Evolutionary conservation across 2,113 vertebrate genomes (phyloP).

Genomic region (Dipodomys spectabilis): DNA sequence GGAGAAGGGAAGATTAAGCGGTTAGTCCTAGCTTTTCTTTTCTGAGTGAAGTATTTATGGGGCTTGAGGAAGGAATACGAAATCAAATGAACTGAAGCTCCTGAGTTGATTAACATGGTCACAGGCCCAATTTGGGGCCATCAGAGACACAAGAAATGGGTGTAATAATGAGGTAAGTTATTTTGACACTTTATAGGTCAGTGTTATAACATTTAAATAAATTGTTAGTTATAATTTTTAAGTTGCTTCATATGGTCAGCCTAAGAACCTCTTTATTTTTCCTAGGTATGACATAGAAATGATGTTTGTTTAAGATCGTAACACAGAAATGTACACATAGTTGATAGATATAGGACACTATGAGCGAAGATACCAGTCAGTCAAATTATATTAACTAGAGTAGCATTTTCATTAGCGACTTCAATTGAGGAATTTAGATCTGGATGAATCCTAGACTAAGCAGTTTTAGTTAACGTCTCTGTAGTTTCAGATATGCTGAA

Average conservation of each 20-base stretch:
- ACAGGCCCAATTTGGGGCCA: neutral
- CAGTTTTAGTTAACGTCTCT: slow-evolving; percentile 27
- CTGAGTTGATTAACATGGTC: slow-evolving; percentile 15
- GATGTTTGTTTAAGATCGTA: neutral
- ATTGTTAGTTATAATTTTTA: slow-evolving; percentile 5
- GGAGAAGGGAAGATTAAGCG: neutral
- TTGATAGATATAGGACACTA: slow-evolving; percentile 21
- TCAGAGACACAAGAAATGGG: neutral
- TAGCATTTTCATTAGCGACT: slow-evolving; percentile 31
- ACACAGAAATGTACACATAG: neutral
- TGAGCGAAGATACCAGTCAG: slow-evolving; percentile 23
- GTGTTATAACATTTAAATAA: neutral
- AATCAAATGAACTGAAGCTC: neutral
- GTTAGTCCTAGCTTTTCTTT: neutral
- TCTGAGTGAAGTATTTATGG: neutral
- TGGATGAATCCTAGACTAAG: slow-evolving; percentile 46
- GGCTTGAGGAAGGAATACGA: neutral
- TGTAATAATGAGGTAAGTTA: neutral
- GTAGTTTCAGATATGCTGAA: slow-evolving; percentile 37
- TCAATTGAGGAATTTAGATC: neutral
- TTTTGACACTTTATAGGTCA: slow-evolving; percentile 6
- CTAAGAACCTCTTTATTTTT: neutral
- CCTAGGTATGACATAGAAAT: neutral
- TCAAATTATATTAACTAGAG: neutral
- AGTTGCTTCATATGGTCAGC: neutral